Conservation (phyloP, 2,797 vertebrate species). For the Circus cinereus region DNA sequence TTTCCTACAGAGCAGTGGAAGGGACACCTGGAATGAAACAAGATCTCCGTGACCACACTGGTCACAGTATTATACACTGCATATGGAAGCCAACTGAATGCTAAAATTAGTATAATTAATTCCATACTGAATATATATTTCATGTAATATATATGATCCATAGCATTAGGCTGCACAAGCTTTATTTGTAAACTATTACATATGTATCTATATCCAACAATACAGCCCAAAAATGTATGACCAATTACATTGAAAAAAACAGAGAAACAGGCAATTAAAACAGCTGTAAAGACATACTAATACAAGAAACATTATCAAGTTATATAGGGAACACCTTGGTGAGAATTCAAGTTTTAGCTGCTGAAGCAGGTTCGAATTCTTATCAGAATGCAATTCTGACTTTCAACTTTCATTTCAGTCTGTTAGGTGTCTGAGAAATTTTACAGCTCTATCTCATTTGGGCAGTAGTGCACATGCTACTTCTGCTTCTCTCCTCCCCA, state of each 20-base stretch:
- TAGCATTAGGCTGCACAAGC: not conserved
- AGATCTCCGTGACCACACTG: not conserved
- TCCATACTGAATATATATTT: not conserved
- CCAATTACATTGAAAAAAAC: not conserved
- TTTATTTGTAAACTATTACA: not conserved
- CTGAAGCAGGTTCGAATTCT: not conserved
- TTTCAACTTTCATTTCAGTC: not conserved
- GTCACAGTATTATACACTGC: not conserved
- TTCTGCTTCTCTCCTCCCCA: not conserved
- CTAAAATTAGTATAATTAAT: not conserved
- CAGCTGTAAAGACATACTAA: not conserved
- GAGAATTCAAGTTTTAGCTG: not conserved
- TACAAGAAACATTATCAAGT: not conserved
- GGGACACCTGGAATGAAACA: not conserved
- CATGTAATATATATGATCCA: not conserved
- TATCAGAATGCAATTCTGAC: not conserved
- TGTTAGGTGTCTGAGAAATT: not conserved
- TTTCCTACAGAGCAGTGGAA: not conserved
- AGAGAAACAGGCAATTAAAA: not conserved
- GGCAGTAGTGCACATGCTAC: not conserved
- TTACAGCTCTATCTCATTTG: not conserved
- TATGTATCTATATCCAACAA: not conserved
- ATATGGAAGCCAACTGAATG: not conserved
- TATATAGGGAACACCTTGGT: not conserved
- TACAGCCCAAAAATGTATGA: rapidly evolving